Base-by-base conservation (phyloP, 1,140 invertebrate species). In the Dreissena polymorpha region DNA sequence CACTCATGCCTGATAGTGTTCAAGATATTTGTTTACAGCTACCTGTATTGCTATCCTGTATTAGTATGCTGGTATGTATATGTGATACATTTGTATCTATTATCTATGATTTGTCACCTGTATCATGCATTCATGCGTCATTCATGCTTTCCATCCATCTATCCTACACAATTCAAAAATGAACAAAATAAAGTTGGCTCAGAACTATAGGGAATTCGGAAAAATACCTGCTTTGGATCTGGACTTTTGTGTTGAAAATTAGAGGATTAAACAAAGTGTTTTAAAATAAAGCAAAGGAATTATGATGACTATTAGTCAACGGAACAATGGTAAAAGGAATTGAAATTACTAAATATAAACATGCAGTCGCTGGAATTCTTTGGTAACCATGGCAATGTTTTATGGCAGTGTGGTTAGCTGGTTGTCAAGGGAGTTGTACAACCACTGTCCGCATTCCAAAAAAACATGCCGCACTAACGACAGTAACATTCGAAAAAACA, bases 341-440 rank as follows among this genome's bases (percentile, higher is more conserved):
- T 13, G 21, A 72, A 73, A n/a, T 10, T 27, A 73, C 10, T 23
- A 55, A 73, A 60, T 60, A 74, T 23, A 29, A 14, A 57, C 12
- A 13, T 74, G 29, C 25, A 27, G 67, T 50, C 13, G n/a, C 39
- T 68, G 73, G 64, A 39, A 57, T n/a, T 64, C 25, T 51, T 73
- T 64, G 53, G 67, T 80, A 67, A 16, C 39, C 85, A 69, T 75
- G 85, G 87, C 86, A 86, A 88, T 86, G 87, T 91, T 88, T 86
- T 87, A 94, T 98, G 97, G 97, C 97, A 98, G 97, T 98, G 97
- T 98, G 97, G 97, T 98, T 98, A 98, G 97, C 97, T 98, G 97
- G 97, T 98, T 98, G 97, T 97, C 95, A 86, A 86, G 77, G 80
- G 87, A 85, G 86, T 91, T 91, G 73, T 95, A 98, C 97, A 97